Evolutionary conservation across 1,140 invertebrate genomes (phyloP).

Genomic region (Drosophila kanapiae): DNA sequence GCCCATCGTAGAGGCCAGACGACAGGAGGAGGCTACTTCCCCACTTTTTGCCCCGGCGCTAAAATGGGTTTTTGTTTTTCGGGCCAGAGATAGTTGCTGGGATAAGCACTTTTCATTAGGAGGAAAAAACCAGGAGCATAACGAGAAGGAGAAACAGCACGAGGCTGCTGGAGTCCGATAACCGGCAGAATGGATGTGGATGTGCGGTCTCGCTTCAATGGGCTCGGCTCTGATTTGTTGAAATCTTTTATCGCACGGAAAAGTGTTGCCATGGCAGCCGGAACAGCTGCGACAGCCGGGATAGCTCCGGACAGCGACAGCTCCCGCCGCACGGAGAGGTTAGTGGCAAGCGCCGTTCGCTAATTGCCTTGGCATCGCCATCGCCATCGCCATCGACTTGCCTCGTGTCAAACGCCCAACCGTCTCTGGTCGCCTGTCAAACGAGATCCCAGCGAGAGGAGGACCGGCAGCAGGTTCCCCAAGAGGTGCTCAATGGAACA

Average conservation of each 20-base stretch:
- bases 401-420: constrained; percentile 62
- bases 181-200: constrained; percentile 22
- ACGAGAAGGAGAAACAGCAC: constrained; percentile 2
- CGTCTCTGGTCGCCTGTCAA: constrained; percentile 63
- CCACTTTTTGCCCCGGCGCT: constrained; percentile 21
- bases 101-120: constrained; percentile 80
- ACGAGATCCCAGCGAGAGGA: constrained; percentile 41
- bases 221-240: constrained; percentile 72
- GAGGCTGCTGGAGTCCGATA: constrained; percentile 9
- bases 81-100: constrained; percentile 75
- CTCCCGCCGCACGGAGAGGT: constrained; percentile 31
- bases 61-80: constrained; percentile 70
- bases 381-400: constrained; percentile 38
- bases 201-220: constrained; percentile 46
- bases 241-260: constrained; percentile 77
- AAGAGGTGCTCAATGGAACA: constrained; percentile 9
- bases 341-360: constrained; percentile 62
- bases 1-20: constrained; percentile 9
- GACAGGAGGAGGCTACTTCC: constrained; percentile 39
- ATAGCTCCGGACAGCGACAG: constrained; percentile 10
- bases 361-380: constrained; percentile 67
- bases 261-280: constrained; percentile 74
- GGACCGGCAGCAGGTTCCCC: not conserved
- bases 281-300: constrained; percentile 39
- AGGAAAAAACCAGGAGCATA: constrained; percentile 28